These are phyloP conservation scores for Scatophagus argus DNA, from an alignment of 2,113 vertebrate species.

Conservation along the genomic window DNA sequence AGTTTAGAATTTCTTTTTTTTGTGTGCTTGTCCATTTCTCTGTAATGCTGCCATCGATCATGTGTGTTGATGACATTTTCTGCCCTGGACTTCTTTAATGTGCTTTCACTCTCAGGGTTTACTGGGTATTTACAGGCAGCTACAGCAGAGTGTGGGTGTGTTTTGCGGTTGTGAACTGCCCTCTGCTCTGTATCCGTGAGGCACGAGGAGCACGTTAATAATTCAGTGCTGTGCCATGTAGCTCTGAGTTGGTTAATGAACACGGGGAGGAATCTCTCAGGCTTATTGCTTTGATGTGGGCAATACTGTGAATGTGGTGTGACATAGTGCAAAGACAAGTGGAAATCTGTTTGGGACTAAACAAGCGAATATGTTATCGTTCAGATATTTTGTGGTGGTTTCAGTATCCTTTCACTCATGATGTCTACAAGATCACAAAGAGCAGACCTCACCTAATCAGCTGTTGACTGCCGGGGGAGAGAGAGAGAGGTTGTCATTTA, in stretches of 20 bases:
- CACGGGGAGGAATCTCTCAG: conserved; percentile 64
- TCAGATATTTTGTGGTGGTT: conserved; percentile 1
- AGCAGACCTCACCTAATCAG: conserved; percentile 5
- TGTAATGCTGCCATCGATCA: not conserved
- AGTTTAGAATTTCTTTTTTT: not conserved
- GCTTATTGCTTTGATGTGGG: conserved; percentile 67
- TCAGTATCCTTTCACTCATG: not conserved
- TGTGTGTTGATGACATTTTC: not conserved
- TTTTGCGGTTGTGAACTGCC: conserved; percentile 50
- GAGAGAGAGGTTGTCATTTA: no score
- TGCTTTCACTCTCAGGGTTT: conserved; percentile 24
- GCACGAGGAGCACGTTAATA: conserved; percentile 71
- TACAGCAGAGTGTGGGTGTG: conserved; percentile 27
- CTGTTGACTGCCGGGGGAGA: no score
- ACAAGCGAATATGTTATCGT: not conserved
- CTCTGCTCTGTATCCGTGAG: conserved; percentile 62
- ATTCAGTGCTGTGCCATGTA: conserved; percentile 75
- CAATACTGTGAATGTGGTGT: conserved; percentile 40
- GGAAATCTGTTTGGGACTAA: conserved; percentile 26
- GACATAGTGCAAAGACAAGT: conserved; percentile 30
- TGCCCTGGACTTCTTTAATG: conserved; percentile 9
- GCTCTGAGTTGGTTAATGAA: conserved; percentile 69
- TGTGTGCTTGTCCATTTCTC: not conserved
- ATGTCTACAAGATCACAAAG: conserved; percentile 6
- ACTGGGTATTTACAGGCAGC: conserved; percentile 24